These are phyloP conservation scores for Thinocorus orbignyianus DNA, from an alignment of 2,113 vertebrate genomes.

Conservation along the genomic window DNA sequence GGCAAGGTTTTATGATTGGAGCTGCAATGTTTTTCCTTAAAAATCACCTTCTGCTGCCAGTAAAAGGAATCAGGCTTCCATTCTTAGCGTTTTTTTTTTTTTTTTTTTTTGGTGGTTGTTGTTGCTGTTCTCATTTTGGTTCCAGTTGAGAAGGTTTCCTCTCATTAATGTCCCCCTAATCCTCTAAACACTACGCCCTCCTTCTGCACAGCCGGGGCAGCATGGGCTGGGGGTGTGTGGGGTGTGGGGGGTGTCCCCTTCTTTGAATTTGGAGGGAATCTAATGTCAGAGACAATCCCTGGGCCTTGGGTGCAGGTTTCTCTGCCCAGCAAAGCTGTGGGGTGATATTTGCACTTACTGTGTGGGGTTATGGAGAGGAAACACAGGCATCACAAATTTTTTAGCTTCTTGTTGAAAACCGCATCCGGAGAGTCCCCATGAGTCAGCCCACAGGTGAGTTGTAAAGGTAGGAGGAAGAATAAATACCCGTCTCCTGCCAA, in stretches of 20 bases:
- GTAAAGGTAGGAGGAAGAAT: not conserved
- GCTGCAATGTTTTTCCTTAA: not conserved
- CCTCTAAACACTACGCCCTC: not conserved
- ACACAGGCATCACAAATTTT: accelerated
- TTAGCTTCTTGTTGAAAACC: not conserved
- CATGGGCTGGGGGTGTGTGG: accelerated
- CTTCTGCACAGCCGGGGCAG: accelerated
- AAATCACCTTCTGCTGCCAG: not conserved
- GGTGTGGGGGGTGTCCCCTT: accelerated
- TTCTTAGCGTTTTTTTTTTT: not conserved
- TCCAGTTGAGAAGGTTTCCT: not conserved
- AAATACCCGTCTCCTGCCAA: not conserved
- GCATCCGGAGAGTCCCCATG: not conserved
- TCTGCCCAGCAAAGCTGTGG: accelerated
- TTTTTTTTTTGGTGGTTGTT: not conserved
- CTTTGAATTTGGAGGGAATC: not conserved
- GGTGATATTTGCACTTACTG: not conserved
- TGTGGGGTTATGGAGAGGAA: accelerated
- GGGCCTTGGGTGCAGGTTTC: accelerated
- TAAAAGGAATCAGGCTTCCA: not conserved
- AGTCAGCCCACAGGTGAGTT: not conserved
- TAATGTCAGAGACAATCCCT: too few relatives aligned
- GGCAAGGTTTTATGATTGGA: not conserved
- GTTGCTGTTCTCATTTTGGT: not conserved
- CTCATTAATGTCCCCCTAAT: not conserved